A percentile compares a stretch with the other conserved stretches of the same genome.
phyloP scores from a whole-genome alignment of 2,797 vertebrate genomes.

The Otus scops region DNA sequence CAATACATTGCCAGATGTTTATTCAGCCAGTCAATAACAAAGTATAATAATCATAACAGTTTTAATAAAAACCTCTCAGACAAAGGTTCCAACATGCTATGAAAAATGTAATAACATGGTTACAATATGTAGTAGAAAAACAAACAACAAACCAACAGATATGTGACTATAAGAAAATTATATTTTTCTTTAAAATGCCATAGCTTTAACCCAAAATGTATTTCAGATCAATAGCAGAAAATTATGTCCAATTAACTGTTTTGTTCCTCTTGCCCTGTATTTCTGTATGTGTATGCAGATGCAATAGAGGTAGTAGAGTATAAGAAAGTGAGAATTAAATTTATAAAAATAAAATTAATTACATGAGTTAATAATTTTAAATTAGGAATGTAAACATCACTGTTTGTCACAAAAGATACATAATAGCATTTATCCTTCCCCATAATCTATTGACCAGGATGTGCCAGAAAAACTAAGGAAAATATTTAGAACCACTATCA shows the following conservation, averaged over 20 bases:
- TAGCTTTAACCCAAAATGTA: neutral
- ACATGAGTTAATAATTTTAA: neutral
- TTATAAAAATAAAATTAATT: neutral
- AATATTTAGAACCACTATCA: neutral
- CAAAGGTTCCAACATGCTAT: neutral
- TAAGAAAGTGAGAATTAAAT: neutral
- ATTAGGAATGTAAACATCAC: neutral
- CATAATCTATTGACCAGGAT: neutral
- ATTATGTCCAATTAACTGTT: neutral
- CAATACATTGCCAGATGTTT: neutral
- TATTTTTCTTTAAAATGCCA: neutral
- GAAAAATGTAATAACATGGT: neutral
- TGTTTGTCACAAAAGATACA: neutral
- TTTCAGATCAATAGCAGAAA: neutral
- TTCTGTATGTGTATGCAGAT: neutral
- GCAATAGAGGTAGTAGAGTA: neutral
- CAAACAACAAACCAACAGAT: neutral
- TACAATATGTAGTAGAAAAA: neutral
- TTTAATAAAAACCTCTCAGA: neutral
- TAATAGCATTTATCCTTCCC: neutral
- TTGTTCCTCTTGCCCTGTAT: neutral
- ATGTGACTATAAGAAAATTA: neutral
- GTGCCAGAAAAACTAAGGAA: neutral
- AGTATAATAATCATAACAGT: neutral
- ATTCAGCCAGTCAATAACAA: neutral